Evolutionary conservation across 2,797 vertebrate genomes (phyloP), one percentile per base, ranked within the genome.

Genomic region (Danio tinwini): DNA sequence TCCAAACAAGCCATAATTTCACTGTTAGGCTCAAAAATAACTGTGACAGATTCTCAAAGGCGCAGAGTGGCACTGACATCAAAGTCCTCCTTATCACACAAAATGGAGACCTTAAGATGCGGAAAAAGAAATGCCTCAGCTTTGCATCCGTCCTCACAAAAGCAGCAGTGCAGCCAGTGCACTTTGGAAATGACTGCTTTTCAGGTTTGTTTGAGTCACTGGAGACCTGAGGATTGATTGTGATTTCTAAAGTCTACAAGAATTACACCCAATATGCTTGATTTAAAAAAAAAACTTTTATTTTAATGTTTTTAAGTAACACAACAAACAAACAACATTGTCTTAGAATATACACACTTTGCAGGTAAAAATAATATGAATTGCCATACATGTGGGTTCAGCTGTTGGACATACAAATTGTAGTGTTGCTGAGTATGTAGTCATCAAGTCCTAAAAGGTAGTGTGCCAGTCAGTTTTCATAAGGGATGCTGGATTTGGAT

Each of bases 21-120:
- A 88, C 88, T 88, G 89, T 91, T 87, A 89, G 88, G 83, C 87
- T 88, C 87, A 91, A 89, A 92, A 92, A 91, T 90, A 92, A 87
- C 88, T 80, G 82, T 77, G 82, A 88, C 87, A 87, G 91, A 90
- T 90, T 89, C 80, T 83, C 81, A 74, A 83, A 77, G 86, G 83
- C 62, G 16, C 62, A 56, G 77, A 80, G 65, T 75, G 65, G 77
- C 76, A 75, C 64, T 58, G 76, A 79, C 76, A 79, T 79, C 81
- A 79, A 75, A 80, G 72, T 75, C 42, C 21, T 79, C 58, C 74
- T 79, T 79, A 75, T 62, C 59, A 7, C 17, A 50, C 21, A 79
- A 78, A 69, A 83, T 44, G 71, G 45, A 74, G 61, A 79, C 71
- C 76, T 69, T 74, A 53, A 74, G 71, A 82, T 68, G 70, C 16